Conservation (phyloP, 2,113 vertebrate genomes). For the Passer montanus region DNA sequence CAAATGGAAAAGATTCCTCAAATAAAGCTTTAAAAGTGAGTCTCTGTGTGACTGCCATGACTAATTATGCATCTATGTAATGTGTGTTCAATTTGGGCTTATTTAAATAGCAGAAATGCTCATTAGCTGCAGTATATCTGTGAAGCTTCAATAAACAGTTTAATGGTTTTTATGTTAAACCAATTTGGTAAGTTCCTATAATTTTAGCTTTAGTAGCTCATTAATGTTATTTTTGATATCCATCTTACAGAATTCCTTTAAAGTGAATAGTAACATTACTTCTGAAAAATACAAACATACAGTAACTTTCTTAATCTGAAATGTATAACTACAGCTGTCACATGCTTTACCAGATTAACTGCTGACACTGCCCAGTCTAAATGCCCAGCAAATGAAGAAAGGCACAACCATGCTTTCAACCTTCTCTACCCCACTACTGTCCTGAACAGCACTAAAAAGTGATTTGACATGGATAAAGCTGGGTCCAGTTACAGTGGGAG, state of each 20-base stretch:
- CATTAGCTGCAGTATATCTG: constrained; percentile 84
- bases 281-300: constrained; percentile 57
- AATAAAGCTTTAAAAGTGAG: constrained; percentile 83
- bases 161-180: constrained; percentile 88
- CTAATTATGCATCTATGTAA: constrained; percentile 86
- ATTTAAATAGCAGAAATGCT: constrained; percentile 86
- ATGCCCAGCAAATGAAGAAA: neutral
- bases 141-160: constrained; percentile 85
- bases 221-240: constrained; percentile 85
- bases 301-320: constrained; percentile 35
- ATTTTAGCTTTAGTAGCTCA: constrained; percentile 84
- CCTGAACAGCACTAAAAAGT: neutral
- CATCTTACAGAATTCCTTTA: constrained; percentile 74
- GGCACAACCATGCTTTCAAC: neutral
- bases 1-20: constrained; percentile 81
- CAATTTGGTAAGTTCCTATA: constrained; percentile 84
- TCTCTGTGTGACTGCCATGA: constrained; percentile 79
- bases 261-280: constrained; percentile 55
- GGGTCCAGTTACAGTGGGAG: neutral
- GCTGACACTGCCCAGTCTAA: neutral
- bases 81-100: constrained; percentile 83
- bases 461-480: neutral
- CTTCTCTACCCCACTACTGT: neutral
- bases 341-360: neutral
- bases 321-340: neutral